These are phyloP conservation scores for Pteropus rufus DNA, from an alignment of 2,797 vertebrate species.

Conservation along the genomic window DNA sequence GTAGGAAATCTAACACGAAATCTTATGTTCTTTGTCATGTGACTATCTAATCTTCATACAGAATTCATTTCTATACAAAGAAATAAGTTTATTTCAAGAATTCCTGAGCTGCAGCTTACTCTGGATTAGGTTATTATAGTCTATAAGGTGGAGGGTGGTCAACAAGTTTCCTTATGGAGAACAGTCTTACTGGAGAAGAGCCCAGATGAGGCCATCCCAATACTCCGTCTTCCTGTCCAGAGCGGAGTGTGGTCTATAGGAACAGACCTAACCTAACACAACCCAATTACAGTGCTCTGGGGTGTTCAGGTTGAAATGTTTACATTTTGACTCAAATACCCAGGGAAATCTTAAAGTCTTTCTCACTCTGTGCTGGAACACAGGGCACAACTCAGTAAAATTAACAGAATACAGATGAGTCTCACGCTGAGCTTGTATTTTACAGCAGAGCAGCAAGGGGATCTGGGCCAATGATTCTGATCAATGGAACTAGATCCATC, in stretches of 20 bases:
- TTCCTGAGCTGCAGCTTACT: neutral
- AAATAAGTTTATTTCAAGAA: neutral
- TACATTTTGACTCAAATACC: neutral
- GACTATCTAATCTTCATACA: too few species aligned
- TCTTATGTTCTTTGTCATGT: too few species aligned
- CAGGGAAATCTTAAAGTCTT: neutral
- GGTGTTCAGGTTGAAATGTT: constrained; percentile 20
- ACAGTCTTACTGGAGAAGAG: neutral
- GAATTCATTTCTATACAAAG: neutral
- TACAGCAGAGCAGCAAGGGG: constrained; percentile 38
- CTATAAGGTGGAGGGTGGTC: neutral
- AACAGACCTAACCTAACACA: neutral
- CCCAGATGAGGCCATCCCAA: neutral
- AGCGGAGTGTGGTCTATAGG: neutral
- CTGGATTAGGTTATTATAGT: neutral
- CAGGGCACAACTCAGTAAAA: constrained; percentile 26
- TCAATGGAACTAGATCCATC: constrained; percentile 65
- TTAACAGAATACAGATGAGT: constrained; percentile 49
- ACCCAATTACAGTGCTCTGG: neutral
- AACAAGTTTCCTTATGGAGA: neutral
- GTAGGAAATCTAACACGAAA: constrained; percentile 15
- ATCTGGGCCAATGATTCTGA: constrained; percentile 64
- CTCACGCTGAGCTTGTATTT: constrained; percentile 50
- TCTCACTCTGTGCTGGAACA: neutral
- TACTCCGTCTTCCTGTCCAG: neutral